A percentile compares a stretch with the other conserved stretches of the same genome.
These are phyloP conservation scores for Carettochelys insculpta DNA, from an alignment of 2,113 vertebrate species.

Conservation along the genomic window DNA sequence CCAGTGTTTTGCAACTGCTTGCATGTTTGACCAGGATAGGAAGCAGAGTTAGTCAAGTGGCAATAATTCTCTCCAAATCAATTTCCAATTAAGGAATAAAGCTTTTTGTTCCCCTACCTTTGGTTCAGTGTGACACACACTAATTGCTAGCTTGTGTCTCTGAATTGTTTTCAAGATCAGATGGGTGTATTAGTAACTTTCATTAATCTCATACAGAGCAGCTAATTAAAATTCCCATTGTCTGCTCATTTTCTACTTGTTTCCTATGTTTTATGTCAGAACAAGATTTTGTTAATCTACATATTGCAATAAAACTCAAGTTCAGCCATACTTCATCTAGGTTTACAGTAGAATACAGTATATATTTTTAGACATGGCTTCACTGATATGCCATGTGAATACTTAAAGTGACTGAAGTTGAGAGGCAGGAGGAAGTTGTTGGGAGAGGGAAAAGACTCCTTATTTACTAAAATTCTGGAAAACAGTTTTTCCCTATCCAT, in stretches of 20 bases:
- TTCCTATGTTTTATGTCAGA: slow-evolving; percentile 63
- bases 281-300: slow-evolving; percentile 61
- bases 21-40: too few species aligned
- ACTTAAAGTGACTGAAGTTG: too few species aligned
- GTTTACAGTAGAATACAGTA: too few species aligned
- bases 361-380: too few species aligned
- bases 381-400: too few species aligned
- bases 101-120: slow-evolving; percentile 72
- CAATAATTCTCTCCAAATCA: slow-evolving; percentile 68
- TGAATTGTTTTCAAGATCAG: slow-evolving; percentile 80
- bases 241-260: slow-evolving; percentile 64
- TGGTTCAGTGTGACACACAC: slow-evolving; percentile 74
- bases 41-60: too few species aligned
- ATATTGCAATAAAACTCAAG: slow-evolving; percentile 52
- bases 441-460: too few species aligned
- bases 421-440: too few species aligned
- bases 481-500: too few species aligned
- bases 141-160: slow-evolving; percentile 84
- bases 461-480: too few species aligned
- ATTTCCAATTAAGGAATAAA: slow-evolving; percentile 80
- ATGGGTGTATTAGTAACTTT: slow-evolving; percentile 78
- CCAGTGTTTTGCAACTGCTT: slow-evolving; percentile 22
- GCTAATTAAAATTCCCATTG: slow-evolving; percentile 82
- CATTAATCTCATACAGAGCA: slow-evolving; percentile 84
- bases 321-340: too few species aligned